These are phyloP conservation scores for Nemapogon koenigi DNA, from an alignment of 2,888 invertebrate genomes.

Conservation along the genomic window DNA sequence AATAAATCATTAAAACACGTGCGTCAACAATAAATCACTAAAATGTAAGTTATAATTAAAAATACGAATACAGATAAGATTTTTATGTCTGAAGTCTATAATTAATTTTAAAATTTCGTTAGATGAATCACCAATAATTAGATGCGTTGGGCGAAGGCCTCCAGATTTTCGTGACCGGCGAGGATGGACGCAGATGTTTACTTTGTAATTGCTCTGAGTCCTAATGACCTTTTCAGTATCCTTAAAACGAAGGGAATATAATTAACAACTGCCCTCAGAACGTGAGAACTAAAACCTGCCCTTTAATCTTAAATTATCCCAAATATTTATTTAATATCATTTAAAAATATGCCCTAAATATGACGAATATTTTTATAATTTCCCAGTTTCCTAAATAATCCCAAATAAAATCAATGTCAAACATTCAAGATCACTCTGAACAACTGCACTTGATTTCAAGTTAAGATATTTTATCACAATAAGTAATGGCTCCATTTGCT, in stretches of 20 bases:
- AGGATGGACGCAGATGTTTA: slow-evolving; percentile 49
- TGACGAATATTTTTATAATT: too few species aligned
- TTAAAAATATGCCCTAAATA: too few species aligned
- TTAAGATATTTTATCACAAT: too few species aligned
- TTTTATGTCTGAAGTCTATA: slow-evolving; percentile 44
- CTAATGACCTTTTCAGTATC: slow-evolving; percentile 45
- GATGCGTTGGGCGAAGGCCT: slow-evolving; percentile 27
- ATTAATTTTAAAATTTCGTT: slow-evolving; percentile 55
- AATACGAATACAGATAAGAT: slow-evolving; percentile 49
- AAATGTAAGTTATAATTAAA: slow-evolving; percentile 51
- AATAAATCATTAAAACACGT: slow-evolving; percentile 46
- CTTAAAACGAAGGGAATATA: slow-evolving; percentile 1
- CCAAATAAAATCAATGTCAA: too few species aligned
- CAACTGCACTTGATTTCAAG: too few species aligned
- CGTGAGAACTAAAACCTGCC: too few species aligned
- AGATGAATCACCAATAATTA: slow-evolving; percentile 61
- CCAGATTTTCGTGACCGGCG: slow-evolving; percentile 36
- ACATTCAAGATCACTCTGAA: too few species aligned
- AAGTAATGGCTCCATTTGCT: too few species aligned
- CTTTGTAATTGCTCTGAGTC: slow-evolving; percentile 44
- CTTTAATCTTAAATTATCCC: too few species aligned
- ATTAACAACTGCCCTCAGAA: too few species aligned
- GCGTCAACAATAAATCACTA: slow-evolving; percentile 48
- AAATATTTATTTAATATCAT: too few species aligned
- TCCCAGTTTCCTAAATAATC: too few species aligned